Evolutionary conservation across 2,888 invertebrate genomes (phyloP).

Genomic region (Myopa testacea): DNA sequence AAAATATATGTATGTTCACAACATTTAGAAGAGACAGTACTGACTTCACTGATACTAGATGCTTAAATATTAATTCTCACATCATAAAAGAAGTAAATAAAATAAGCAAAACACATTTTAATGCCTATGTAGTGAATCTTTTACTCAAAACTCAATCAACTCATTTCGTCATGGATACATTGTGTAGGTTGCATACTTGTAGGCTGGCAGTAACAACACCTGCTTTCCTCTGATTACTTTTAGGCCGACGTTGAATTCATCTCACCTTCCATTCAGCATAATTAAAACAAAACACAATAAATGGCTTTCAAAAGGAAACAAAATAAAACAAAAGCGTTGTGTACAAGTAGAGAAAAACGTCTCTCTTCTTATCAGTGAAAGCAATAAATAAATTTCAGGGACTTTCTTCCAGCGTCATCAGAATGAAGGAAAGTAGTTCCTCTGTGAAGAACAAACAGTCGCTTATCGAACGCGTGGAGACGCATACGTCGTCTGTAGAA

Average conservation of each 20-base stretch:
- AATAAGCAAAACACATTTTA: no score
- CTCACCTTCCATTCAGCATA: no score
- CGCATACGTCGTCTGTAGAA: neutral
- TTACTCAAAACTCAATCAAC: no score
- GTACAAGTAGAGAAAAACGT: neutral
- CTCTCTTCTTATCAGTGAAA: constrained; percentile 24
- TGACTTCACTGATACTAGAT: no score
- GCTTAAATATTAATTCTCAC: no score
- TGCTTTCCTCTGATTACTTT: neutral
- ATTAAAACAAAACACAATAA: no score
- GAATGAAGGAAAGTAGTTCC: neutral
- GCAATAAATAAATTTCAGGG: neutral
- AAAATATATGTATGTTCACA: no score
- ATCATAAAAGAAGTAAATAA: no score
- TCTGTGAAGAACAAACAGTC: neutral
- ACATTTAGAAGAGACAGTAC: no score
- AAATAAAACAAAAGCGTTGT: neutral
- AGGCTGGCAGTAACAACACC: neutral
- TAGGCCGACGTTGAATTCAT: neutral
- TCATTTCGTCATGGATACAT: no score
- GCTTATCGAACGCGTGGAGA: constrained; percentile 5
- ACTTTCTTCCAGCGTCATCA: neutral
- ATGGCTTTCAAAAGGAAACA: neutral
- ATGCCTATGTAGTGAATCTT: no score
- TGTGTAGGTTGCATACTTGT: no score